Base-by-base conservation (phyloP, 2,888 invertebrate species). In the Carpatolechia fugitivella region DNA sequence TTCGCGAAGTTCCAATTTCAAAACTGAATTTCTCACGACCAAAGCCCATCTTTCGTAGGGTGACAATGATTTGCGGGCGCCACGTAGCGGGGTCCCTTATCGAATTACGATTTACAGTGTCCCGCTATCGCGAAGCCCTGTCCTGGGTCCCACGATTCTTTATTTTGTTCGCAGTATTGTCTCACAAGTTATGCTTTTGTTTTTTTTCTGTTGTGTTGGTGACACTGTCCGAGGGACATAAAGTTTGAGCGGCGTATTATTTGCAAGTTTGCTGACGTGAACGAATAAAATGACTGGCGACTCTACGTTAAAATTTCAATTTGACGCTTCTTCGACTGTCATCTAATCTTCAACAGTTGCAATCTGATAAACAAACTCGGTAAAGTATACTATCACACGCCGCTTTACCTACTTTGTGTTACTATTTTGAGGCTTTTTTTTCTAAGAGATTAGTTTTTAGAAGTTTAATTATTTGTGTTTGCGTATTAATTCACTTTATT, bases 61-160 rank as follows among this genome's bases (percentile, higher is more conserved):
- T 80, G 79, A 80, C 79, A 80, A 73, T 70, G 65, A 67, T 68
- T 57, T 58, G 53, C 36, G 49, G 48, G 56, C 62, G 41, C 14
- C 16, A 61, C 60, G 65, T 63, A 56, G 48, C 62, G 65, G 58
- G 62, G 55, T 54, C 71, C 66, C 80, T 86, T 88, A 88, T 88
- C 88, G 85, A 85, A 83, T 88, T 85, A 79, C 86, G 85, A 83
- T 85, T 85, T 41, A 41, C 40, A 10, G 40, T 10, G 20, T 67
- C 69, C 62, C 67, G 71, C 72, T 84, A 83, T 83, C 82, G 70
- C 74, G 79, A 85, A 77, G 84, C 82, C 69, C 81, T 81, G 86
- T 84, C 76, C 72, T 67, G 51, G 64, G 63, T 61, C 61, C 65
- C 18, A 3, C 2, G 40, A 18, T 16, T 41, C 18, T 16, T 41